A percentile compares a stretch with the other conserved stretches of the same genome.
phyloP scores from a whole-genome alignment of 92 coral and sea anemone genomes.

The Paramuricea clavata region DNA sequence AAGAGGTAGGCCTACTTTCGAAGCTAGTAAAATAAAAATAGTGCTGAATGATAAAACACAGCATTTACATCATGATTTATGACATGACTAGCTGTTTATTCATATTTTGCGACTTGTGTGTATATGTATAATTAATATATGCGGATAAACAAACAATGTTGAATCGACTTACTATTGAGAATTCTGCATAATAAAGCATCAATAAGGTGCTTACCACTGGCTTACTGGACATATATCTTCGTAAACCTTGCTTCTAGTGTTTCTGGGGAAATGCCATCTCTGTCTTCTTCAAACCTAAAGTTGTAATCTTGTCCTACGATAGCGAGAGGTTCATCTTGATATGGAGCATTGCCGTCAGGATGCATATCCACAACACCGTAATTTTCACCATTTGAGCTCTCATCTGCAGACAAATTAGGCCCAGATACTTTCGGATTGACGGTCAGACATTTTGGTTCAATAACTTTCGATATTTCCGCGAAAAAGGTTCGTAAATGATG shows the following conservation, averaged over 20 bases:
- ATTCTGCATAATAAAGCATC: no score
- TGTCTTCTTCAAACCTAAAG: background rate
- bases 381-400: background rate
- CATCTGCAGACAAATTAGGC: background rate
- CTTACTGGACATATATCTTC: conserved; percentile 14
- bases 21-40: background rate
- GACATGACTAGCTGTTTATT: no score
- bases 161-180: no score
- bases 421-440: background rate
- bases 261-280: conserved; percentile 33
- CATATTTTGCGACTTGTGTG: no score
- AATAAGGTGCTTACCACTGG: background rate
- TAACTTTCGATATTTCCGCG: background rate
- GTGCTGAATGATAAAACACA: no score
- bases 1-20: background rate
- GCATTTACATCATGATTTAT: no score
- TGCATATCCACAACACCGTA: background rate
- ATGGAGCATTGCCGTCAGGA: conserved; percentile 1
- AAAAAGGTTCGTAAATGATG: background rate
- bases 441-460: conserved; percentile 6
- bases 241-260: conserved; percentile 44
- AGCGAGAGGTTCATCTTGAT: conserved; percentile 1
- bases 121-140: no score
- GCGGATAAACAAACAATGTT: no score
- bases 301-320: background rate